phyloP scores from a whole-genome alignment of 2,113 vertebrate genomes.

The Willisornis vidua region DNA sequence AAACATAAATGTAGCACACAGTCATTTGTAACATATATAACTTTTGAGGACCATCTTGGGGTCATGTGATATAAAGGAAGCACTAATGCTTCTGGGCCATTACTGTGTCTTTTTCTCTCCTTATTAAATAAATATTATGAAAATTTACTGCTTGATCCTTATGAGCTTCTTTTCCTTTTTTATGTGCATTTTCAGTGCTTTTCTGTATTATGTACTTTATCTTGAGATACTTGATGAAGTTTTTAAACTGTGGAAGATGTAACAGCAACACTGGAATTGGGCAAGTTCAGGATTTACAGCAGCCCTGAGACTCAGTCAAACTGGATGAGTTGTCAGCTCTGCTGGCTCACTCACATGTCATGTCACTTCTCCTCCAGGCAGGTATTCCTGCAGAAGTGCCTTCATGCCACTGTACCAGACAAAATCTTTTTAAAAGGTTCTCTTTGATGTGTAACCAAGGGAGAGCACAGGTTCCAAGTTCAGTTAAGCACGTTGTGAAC shows the following conservation, averaged over 20 bases:
- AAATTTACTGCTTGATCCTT: not conserved
- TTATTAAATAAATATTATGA: not conserved
- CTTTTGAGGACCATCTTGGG: not conserved
- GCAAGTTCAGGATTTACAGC: not conserved
- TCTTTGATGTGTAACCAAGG: not conserved
- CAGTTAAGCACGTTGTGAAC: not conserved
- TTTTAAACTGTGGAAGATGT: not conserved
- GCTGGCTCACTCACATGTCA: rapidly evolving
- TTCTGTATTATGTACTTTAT: not conserved
- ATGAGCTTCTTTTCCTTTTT: not conserved
- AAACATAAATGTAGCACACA: rapidly evolving
- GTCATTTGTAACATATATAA: not conserved
- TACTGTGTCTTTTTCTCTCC: not conserved
- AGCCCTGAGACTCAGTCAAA: not conserved
- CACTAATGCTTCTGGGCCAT: not conserved
- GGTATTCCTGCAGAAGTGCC: not conserved
- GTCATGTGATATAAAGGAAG: not conserved
- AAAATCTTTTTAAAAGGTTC: not conserved
- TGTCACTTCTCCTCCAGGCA: not conserved
- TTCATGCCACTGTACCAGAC: not conserved
- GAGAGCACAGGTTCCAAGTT: not conserved
- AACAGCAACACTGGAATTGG: not conserved
- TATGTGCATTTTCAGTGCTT: not conserved
- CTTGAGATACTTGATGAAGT: not conserved
- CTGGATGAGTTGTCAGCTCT: not conserved